These are phyloP conservation scores for Pseudopleuronectes americanus DNA, from an alignment of 2,797 vertebrate genomes.

Conservation along the genomic window DNA sequence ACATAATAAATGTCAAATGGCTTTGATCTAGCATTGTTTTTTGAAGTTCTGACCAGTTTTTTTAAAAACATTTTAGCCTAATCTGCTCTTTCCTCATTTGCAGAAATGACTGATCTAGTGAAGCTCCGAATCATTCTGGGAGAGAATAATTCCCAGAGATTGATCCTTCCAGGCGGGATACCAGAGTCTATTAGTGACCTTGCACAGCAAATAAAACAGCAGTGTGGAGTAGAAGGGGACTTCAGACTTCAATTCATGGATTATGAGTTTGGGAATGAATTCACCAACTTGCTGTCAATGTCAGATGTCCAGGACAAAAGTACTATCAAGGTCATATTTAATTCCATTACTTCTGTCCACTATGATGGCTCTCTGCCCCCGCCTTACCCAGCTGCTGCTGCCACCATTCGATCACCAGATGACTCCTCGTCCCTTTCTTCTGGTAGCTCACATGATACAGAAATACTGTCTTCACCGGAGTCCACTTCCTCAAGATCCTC, in stretches of 20 bases:
- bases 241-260: constrained; percentile 29
- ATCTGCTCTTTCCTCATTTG: background rate
- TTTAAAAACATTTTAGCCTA: background rate
- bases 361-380: background rate
- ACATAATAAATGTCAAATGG: no score
- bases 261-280: background rate
- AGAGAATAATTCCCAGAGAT: constrained; percentile 18
- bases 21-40: no score
- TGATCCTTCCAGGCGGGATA: background rate
- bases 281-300: background rate
- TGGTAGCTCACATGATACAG: constrained; percentile 2
- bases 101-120: constrained; percentile 19
- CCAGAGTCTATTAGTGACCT: constrained; percentile 14
- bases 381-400: no score
- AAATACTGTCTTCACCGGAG: constrained; percentile 17
- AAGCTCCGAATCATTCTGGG: constrained; percentile 6
- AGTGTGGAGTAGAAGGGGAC: background rate
- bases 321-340: constrained; percentile 4
- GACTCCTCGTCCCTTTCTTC: constrained; percentile 8
- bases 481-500: background rate
- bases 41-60: no score
- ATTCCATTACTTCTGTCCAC: background rate
- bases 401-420: background rate
- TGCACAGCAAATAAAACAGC: constrained; percentile 8
- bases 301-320: constrained; percentile 17